phyloP scores from a whole-genome alignment of 2,113 vertebrate species.

The Neoarius graeffei region DNA sequence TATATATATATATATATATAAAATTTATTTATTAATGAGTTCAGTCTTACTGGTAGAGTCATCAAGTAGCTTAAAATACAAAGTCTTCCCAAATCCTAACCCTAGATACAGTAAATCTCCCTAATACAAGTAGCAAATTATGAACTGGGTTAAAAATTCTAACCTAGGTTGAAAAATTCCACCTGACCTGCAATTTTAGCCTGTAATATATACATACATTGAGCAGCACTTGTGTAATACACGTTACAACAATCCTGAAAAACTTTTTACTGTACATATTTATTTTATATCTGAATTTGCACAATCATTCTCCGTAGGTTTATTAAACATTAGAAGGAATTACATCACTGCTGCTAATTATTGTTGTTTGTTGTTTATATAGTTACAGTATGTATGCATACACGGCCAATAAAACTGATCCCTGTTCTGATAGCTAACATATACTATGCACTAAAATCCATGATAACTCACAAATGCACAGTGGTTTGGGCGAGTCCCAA shows the following conservation, averaged over 20 bases:
- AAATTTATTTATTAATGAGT: too few species aligned
- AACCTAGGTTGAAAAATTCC: too few species aligned
- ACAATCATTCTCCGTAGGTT: not conserved
- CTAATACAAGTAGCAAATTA: too few species aligned
- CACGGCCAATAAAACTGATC: not conserved
- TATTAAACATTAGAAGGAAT: not conserved
- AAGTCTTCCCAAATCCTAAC: too few species aligned
- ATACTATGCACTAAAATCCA: too few species aligned
- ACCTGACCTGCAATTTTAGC: too few species aligned
- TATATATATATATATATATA: too few species aligned
- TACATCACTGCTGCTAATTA: not conserved
- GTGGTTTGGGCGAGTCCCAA: slow-evolving; percentile 78
- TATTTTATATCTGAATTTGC: not conserved
- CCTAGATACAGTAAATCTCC: too few species aligned
- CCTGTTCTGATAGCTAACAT: not conserved
- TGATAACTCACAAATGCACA: slow-evolving; percentile 70
- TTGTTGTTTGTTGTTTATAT: not conserved
- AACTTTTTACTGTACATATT: not conserved
- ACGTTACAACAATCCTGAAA: not conserved
- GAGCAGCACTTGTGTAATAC: not conserved
- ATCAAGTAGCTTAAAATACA: too few species aligned
- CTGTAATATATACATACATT: not conserved
- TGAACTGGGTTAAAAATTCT: too few species aligned
- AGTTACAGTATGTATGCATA: not conserved
- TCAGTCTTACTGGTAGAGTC: too few species aligned